Evolutionary conservation across 2,888 invertebrate species (phyloP).

Genomic region (Drosophila prostipennis): DNA sequence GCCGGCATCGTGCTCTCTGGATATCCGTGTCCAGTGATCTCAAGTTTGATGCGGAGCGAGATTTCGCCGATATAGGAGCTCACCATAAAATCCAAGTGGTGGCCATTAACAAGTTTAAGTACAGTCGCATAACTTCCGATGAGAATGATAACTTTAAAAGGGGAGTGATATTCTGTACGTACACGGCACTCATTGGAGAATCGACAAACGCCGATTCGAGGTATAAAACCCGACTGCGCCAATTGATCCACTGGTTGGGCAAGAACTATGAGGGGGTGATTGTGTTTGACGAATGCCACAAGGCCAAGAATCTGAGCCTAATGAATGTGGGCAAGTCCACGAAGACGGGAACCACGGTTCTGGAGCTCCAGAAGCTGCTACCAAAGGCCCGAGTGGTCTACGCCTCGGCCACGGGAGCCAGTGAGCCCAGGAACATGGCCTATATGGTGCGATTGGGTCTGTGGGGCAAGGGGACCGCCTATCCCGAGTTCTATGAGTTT

Average conservation of each 20-base stretch:
- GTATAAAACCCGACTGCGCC: conserved; percentile 96
- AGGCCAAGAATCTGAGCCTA: conserved; percentile 99
- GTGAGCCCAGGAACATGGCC: conserved; percentile 99
- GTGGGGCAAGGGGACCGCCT: conserved; percentile 99
- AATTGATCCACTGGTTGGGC: conserved; percentile 98
- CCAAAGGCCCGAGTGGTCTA: conserved; percentile 97
- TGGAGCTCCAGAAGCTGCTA: conserved; percentile 96
- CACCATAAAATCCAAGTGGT: conserved; percentile 92
- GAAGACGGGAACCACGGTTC: conserved; percentile 97
- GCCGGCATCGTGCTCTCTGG: conserved; percentile 97
- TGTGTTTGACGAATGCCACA: conserved; percentile 99
- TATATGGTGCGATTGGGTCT: conserved; percentile 99
- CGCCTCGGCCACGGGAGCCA: conserved; percentile 98
- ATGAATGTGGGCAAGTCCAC: conserved; percentile 98
- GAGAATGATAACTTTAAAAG: conserved; percentile 95
- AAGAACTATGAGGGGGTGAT: conserved; percentile 97
- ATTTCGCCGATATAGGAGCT: conserved; percentile 97
- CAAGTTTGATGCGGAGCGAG: conserved; percentile 98
- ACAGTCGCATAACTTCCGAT: conserved; percentile 96
- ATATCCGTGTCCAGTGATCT: conserved; percentile 99
- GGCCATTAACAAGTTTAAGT: conserved; percentile 97
- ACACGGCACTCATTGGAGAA: conserved; percentile 99
- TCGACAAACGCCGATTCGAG: conserved; percentile 90
- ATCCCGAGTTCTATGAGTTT: conserved; percentile 97
- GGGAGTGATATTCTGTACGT: conserved; percentile 98